Percentiles rank a stretch among this genome's conserved stretches.
phyloP scores from a whole-genome alignment of 2,113 vertebrate genomes.

The Anhinga rufa region DNA sequence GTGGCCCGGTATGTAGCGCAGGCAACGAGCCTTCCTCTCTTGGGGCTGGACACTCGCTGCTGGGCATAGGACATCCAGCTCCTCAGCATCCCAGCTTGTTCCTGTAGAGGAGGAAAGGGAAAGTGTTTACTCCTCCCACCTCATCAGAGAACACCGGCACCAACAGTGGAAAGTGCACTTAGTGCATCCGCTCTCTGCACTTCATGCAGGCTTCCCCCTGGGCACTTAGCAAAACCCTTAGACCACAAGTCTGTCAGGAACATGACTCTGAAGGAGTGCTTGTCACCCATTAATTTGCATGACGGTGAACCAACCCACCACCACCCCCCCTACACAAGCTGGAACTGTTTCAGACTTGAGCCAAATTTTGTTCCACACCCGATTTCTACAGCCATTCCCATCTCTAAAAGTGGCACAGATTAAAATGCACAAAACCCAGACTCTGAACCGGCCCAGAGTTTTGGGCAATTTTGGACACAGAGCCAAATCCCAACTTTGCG shows the following conservation, averaged over 20 bases:
- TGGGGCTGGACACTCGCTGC: neutral
- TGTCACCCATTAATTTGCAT: neutral
- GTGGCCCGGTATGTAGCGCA: neutral
- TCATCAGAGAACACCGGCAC: fast-evolving
- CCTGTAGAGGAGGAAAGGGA: neutral
- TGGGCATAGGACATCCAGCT: neutral
- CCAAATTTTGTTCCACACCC: neutral
- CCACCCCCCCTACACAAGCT: too few relatives aligned
- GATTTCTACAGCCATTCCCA: neutral
- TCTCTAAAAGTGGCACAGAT: neutral
- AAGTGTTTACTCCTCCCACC: neutral
- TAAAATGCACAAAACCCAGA: neutral
- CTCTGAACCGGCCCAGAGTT: neutral
- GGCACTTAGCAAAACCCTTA: neutral
- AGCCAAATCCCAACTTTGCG: neutral
- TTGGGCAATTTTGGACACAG: neutral
- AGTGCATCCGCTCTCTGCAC: neutral
- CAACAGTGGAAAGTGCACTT: slow-evolving; percentile 33
- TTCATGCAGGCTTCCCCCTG: neutral
- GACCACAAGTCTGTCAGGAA: neutral
- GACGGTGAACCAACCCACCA: neutral
- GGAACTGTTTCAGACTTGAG: neutral
- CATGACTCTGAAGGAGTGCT: neutral
- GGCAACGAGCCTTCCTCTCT: neutral
- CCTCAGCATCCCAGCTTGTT: neutral